Conservation (phyloP, 2,888 invertebrate genomes). For the Cylindroiulus punctatus region DNA sequence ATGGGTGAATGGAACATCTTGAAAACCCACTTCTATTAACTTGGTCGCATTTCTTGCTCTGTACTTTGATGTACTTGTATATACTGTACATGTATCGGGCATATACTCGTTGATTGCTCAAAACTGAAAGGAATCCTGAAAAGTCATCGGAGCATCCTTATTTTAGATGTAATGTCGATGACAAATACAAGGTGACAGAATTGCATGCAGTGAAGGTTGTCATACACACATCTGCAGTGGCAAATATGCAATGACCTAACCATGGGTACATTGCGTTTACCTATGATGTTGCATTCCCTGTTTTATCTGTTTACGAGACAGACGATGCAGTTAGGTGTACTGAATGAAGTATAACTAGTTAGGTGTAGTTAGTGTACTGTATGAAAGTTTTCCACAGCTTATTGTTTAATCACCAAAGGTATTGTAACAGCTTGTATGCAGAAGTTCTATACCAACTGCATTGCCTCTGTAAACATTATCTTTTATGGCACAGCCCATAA, state of each 20-base stretch:
- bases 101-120: not conserved
- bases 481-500: not conserved
- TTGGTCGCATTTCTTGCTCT: not conserved
- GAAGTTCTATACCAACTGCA: not conserved
- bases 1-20: slow-evolving; percentile 9
- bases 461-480: not conserved
- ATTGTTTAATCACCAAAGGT: not conserved
- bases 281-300: not conserved
- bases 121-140: no score
- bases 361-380: no score
- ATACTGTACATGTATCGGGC: no score
- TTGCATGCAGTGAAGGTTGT: no score
- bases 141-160: no score
- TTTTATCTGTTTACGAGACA: not conserved
- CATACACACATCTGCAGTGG: no score
- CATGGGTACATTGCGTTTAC: not conserved
- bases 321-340: not conserved
- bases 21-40: not conserved
- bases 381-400: not conserved
- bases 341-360: no score
- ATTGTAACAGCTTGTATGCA: not conserved
- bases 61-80: no score
- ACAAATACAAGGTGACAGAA: no score
- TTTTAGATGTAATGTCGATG: no score
- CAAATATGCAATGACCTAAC: not conserved